Conservation (phyloP, 1,140 invertebrate genomes). For the Pectinophora gossypiella region DNA sequence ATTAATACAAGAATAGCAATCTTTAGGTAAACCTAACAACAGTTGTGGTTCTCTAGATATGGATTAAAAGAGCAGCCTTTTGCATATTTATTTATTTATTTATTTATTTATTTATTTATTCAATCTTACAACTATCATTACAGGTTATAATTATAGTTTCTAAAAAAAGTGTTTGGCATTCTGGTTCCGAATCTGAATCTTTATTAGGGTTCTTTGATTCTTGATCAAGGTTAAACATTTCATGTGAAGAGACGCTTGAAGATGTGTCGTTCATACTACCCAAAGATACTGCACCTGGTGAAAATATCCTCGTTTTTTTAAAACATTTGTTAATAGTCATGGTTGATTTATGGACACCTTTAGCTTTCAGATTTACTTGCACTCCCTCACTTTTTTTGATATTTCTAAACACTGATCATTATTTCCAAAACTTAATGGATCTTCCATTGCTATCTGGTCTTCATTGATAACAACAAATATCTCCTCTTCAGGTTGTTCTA, state of each 20-base stretch:
- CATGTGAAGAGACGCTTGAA: slow-evolving; percentile 12
- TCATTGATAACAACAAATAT: slow-evolving; percentile 10
- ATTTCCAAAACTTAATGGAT: slow-evolving; percentile 11
- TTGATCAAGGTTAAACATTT: slow-evolving; percentile 12
- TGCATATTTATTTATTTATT: too few species aligned
- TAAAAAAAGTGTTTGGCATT: too few species aligned
- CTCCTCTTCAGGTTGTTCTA: slow-evolving; percentile 12
- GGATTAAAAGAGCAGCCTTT: too few species aligned
- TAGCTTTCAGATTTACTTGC: slow-evolving; percentile 11
- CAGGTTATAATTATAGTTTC: too few species aligned
- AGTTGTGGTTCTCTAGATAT: too few species aligned
- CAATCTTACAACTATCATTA: too few species aligned
- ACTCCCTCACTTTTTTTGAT: slow-evolving; percentile 14
- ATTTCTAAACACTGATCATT: slow-evolving; percentile 12
- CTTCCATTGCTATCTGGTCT: slow-evolving; percentile 10
- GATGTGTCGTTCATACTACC: slow-evolving; percentile 12
- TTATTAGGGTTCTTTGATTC: slow-evolving; percentile 6
- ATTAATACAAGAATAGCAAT: too few species aligned
- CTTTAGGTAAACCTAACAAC: too few species aligned
- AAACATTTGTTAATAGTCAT: slow-evolving; percentile 13
- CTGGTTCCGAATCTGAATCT: too few species aligned
- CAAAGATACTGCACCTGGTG: slow-evolving; percentile 9
- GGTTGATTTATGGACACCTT: slow-evolving; percentile 10
- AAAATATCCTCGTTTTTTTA: slow-evolving; percentile 10
- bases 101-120: too few species aligned